A percentile compares a stretch with the other conserved stretches of the same genome.
Evolutionary conservation across 2,888 invertebrate genomes (phyloP).

Genomic region (Empis stercorea): DNA sequence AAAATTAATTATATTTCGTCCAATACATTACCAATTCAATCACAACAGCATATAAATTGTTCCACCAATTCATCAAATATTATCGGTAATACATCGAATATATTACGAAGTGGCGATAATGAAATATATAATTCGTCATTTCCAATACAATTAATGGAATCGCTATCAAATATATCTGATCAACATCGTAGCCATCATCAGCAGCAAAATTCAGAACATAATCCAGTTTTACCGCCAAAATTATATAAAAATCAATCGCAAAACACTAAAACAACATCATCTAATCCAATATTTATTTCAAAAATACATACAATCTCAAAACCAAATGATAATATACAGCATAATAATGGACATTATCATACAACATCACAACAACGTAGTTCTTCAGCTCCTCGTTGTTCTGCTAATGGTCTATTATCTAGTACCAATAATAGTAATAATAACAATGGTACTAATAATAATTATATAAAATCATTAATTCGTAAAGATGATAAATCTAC

Average conservation of each 20-base stretch:
- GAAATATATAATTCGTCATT: constrained; percentile 14
- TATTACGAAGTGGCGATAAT: constrained; percentile 1
- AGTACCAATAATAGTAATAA: background rate
- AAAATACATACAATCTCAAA: constrained; percentile 17
- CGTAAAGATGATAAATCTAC: constrained; percentile 21
- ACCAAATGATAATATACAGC: constrained; percentile 13
- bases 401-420: background rate
- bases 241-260: constrained; percentile 28
- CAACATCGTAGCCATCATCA: constrained; percentile 3
- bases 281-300: constrained; percentile 11
- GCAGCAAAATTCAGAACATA: constrained; percentile 18
- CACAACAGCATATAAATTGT: background rate
- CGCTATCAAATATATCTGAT: constrained; percentile 15
- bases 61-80: constrained; percentile 9
- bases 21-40: background rate
- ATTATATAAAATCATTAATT: constrained; percentile 19
- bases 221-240: constrained; percentile 36
- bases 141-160: constrained; percentile 15
- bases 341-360: constrained; percentile 6
- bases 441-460: background rate
- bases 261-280: constrained; percentile 3
- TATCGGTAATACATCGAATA: constrained; percentile 9
- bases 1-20: background rate
- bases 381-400: constrained; percentile 8
- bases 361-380: constrained; percentile 5